These are phyloP conservation scores for Austrolebias charrua DNA, from an alignment of 2,797 vertebrate species.

Conservation along the genomic window DNA sequence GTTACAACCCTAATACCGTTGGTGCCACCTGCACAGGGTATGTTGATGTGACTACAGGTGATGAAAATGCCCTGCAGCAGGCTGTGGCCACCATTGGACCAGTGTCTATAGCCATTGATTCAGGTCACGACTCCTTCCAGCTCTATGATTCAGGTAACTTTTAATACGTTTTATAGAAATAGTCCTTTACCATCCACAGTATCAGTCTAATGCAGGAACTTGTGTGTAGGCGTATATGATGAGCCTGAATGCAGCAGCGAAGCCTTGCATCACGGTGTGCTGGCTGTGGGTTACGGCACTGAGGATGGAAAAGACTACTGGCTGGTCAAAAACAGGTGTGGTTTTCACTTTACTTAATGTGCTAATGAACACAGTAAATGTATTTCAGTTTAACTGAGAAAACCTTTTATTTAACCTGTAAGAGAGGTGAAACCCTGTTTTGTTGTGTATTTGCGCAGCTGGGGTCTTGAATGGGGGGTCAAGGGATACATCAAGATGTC, in stretches of 20 bases:
- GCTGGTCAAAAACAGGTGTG: slow-evolving; percentile 83
- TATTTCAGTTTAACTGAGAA: not conserved
- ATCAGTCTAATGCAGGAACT: slow-evolving; percentile 1
- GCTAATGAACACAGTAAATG: not conserved
- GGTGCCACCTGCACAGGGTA: slow-evolving; percentile 79
- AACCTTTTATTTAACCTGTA: not conserved
- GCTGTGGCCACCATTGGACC: slow-evolving; percentile 81
- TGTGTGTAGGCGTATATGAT: slow-evolving; percentile 75
- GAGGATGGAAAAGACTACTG: slow-evolving; percentile 70
- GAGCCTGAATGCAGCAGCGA: slow-evolving; percentile 75
- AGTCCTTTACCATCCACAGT: not conserved
- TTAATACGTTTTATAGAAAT: not conserved
- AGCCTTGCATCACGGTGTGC: slow-evolving; percentile 74
- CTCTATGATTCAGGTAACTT: slow-evolving; percentile 77
- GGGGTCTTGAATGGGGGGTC: slow-evolving; percentile 77
- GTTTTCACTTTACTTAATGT: not conserved
- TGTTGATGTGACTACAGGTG: slow-evolving; percentile 53
- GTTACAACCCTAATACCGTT: slow-evolving; percentile 63
- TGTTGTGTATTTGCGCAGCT: slow-evolving; percentile 67
- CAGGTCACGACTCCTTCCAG: slow-evolving; percentile 74
- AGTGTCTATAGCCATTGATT: slow-evolving; percentile 80
- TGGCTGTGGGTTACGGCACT: slow-evolving; percentile 78
- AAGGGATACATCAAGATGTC: slow-evolving; percentile 82
- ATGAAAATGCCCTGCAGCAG: slow-evolving; percentile 71
- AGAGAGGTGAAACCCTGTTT: slow-evolving; percentile 14